Base-by-base conservation (phyloP, 1,140 invertebrate genomes). In the Drosophila melanica region DNA sequence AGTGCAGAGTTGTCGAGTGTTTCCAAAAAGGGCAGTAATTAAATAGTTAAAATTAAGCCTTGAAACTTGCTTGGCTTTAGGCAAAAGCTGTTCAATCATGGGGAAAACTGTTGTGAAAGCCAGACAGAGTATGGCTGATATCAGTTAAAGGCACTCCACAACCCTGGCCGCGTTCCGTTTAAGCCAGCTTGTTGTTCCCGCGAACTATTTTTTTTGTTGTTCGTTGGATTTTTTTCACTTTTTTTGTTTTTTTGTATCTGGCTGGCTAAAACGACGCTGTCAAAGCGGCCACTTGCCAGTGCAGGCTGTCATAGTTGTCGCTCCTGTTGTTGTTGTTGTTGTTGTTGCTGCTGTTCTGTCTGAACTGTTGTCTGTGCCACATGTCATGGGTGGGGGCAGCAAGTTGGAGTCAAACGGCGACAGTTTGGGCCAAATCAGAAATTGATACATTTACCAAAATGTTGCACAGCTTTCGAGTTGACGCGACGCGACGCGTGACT, bases 371-470 rank as follows among this genome's bases (percentile, higher is more conserved):
- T 57, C 60, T 50, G 59, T 54, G 57, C 11, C 47, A 48, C 47
- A 53, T 68, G 66, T 42, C 23, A 62, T 4, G 35, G n/a, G 23
- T 16, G 23, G 11, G 33, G 64, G 14, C 48, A 63, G 20, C 50
- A 65, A 27, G 23, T 53, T 55, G 35, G 23, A 9, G 39, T 14
- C 44, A 27, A 27, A 48, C 9, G 23, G 58, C 72, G 71, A 75
- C 62, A 77, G 79, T 62, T 69, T 60, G 68, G 41, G 70, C 64
- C 64, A 72, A 77, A 64, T 74, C 70, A 86, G 78, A 86, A 86
- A 86, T 86, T 86, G 81, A 86, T 86, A 86, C 78, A 87, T 86
- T 86, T 76, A 71, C 67, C 65, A 86, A 81, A 77, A 69, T 75
- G 69, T 81, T 77, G 74, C 69, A 55, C 57, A 70, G 58, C 50